These are phyloP conservation scores for Dipodomys stephensi DNA, from an alignment of 2,113 vertebrate species.

Conservation along the genomic window DNA sequence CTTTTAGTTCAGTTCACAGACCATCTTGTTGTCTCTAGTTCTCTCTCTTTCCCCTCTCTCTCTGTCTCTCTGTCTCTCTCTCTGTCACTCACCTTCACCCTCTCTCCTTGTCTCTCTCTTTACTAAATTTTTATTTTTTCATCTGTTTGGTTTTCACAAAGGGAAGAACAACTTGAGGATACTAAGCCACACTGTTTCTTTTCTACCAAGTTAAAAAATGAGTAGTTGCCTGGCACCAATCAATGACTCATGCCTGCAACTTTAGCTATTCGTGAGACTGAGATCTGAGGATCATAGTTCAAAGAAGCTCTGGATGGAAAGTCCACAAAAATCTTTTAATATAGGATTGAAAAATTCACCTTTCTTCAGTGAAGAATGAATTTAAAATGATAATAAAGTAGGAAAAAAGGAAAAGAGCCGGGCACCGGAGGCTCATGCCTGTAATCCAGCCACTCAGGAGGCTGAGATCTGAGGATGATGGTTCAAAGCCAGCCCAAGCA, in stretches of 20 bases:
- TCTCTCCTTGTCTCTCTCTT: background rate
- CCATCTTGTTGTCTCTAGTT: background rate
- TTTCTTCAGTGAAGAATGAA: background rate
- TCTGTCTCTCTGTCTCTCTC: no score
- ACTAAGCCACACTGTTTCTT: background rate
- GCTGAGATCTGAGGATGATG: no score
- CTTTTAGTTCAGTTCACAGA: background rate
- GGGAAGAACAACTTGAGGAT: background rate
- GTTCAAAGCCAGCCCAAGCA: no score
- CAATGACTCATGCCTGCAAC: no score
- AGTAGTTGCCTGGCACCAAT: no score
- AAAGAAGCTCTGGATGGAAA: no score
- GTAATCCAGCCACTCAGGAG: no score
- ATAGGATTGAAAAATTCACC: background rate
- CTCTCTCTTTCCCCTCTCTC: no score
- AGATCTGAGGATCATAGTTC: no score
- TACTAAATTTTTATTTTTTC: conserved; percentile 12
- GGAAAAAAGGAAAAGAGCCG: background rate
- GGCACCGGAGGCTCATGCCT: no score
- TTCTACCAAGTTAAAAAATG: background rate
- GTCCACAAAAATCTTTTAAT: no score
- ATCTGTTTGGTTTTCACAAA: background rate
- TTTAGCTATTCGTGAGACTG: no score
- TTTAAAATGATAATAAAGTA: background rate
- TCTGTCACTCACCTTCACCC: background rate